These are phyloP conservation scores for Tetanocera ferruginea DNA, from an alignment of 2,888 invertebrate species.

Conservation along the genomic window DNA sequence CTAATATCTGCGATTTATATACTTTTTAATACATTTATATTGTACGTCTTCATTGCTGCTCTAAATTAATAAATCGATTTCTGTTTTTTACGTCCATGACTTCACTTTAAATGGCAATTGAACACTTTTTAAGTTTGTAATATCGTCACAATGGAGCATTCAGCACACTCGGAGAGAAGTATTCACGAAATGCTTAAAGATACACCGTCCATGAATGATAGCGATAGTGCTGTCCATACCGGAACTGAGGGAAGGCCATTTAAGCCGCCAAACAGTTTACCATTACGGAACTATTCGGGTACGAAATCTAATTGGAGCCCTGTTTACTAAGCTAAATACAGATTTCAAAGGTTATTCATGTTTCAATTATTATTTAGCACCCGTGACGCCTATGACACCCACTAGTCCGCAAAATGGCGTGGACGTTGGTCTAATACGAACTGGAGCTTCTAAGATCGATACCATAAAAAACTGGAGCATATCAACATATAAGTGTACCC, in stretches of 20 bases:
- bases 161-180: constrained; percentile 63
- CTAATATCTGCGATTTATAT: too few species aligned
- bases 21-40: too few species aligned
- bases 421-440: constrained; percentile 62
- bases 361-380: constrained; percentile 56
- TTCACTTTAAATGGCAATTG: not conserved
- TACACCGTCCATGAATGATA: constrained; percentile 82
- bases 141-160: constrained; percentile 57
- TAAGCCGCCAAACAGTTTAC: constrained; percentile 77
- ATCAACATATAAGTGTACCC: constrained; percentile 98
- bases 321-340: not conserved
- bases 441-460: constrained; percentile 84
- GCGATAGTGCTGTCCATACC: constrained; percentile 81
- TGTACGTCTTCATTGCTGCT: too few species aligned
- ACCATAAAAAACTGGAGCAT: constrained; percentile 96
- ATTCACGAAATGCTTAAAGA: constrained; percentile 91
- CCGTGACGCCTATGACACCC: constrained; percentile 72
- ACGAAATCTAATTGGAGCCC: constrained; percentile 35
- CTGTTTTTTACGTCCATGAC: constrained; percentile 24
- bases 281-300: constrained; percentile 80
- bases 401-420: constrained; percentile 62
- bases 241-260: constrained; percentile 79
- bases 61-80: constrained; percentile 39
- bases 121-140: not conserved
- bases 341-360: constrained; percentile 3